These are phyloP conservation scores for Catharus bicknelli DNA, from an alignment of 2,113 vertebrate species.

Conservation along the genomic window DNA sequence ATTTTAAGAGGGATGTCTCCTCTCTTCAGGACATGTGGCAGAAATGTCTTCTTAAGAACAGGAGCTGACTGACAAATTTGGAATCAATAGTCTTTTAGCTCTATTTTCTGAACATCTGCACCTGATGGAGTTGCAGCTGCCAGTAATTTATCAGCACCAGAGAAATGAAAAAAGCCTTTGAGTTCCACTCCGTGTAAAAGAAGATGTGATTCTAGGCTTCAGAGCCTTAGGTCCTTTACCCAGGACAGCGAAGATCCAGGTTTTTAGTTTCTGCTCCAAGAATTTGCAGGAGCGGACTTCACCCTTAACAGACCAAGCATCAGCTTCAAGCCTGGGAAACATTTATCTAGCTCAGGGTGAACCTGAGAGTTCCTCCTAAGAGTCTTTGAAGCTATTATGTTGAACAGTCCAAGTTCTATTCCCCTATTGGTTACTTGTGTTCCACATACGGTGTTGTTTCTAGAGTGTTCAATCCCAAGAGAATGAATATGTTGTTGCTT, in stretches of 20 bases:
- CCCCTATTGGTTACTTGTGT: too few relatives aligned
- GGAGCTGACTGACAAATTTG: background rate
- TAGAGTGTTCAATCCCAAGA: too few relatives aligned
- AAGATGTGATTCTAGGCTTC: background rate
- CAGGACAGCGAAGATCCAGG: background rate
- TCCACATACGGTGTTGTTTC: too few relatives aligned
- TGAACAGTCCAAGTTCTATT: too few relatives aligned
- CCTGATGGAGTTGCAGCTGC: background rate
- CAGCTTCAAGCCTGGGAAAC: too few relatives aligned
- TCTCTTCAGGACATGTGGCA: background rate
- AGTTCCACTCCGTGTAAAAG: constrained; percentile 20
- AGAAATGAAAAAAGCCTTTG: background rate
- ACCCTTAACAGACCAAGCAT: too few relatives aligned
- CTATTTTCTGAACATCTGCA: background rate
- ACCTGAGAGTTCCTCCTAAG: too few relatives aligned
- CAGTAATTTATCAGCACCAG: background rate
- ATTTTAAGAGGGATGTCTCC: background rate
- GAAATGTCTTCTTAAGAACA: background rate
- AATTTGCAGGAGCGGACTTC: background rate
- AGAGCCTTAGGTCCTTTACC: background rate
- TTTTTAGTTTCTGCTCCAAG: background rate
- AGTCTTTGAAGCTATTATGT: too few relatives aligned
- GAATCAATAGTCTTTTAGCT: background rate
- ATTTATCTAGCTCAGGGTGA: too few relatives aligned
- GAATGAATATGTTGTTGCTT: too few relatives aligned